These are phyloP conservation scores for Pemphigus obesinymphae DNA, from an alignment of 1,140 invertebrate genomes.

Conservation along the genomic window DNA sequence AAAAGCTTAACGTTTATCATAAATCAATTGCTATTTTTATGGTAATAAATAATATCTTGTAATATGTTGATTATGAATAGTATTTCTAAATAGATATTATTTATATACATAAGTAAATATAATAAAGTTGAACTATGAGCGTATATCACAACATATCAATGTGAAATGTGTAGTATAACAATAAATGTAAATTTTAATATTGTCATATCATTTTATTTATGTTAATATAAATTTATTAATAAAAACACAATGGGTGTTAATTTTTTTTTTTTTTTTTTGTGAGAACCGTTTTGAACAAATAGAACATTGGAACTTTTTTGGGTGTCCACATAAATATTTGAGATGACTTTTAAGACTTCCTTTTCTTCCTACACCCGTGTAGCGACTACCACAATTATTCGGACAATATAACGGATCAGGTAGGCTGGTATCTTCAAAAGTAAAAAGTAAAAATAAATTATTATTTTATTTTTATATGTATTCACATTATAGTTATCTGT, in stretches of 20 bases:
- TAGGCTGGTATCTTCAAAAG: not conserved
- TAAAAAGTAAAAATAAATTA: not conserved
- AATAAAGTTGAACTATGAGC: no score
- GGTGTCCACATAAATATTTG: slow-evolving; percentile 41
- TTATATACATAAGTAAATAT: no score
- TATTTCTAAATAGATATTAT: no score
- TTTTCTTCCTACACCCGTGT: slow-evolving; percentile 37
- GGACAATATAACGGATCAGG: not conserved
- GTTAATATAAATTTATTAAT: slow-evolving; percentile 38
- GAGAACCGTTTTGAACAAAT: slow-evolving; percentile 14
- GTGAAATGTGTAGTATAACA: no score
- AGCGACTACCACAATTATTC: not conserved
- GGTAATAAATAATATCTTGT: no score
- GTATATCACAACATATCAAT: not conserved
- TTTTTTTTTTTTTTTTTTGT: slow-evolving; percentile 7
- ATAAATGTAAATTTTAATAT: no score
- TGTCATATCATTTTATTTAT: no score
- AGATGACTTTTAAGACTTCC: slow-evolving; percentile 43
- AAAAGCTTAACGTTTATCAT: no score
- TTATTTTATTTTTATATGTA: no score
- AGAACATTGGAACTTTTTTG: slow-evolving; percentile 26
- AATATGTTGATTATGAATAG: no score
- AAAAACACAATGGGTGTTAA: slow-evolving; percentile 9
- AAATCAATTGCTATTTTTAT: no score
- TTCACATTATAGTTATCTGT: no score